A percentile compares a stretch with the other conserved stretches of the same genome.
These are phyloP conservation scores for Pteronotus mesoamericanus DNA, from an alignment of 2,797 vertebrate genomes.

Conservation along the genomic window DNA sequence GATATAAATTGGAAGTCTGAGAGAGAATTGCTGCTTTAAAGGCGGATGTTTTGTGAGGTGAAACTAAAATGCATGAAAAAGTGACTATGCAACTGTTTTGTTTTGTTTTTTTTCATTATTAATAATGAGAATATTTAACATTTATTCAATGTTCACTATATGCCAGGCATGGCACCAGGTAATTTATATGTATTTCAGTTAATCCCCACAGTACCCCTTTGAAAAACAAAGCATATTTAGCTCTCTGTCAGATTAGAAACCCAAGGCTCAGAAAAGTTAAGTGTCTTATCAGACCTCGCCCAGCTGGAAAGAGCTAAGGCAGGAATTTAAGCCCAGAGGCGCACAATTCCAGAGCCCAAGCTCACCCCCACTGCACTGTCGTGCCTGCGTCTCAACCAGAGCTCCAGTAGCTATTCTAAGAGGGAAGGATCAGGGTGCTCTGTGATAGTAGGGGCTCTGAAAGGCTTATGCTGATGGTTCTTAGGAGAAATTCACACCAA, in stretches of 20 bases:
- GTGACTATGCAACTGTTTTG: neutral
- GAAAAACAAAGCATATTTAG: slow-evolving; percentile 1
- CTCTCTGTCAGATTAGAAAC: neutral
- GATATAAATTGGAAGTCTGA: neutral
- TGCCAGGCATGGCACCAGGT: neutral
- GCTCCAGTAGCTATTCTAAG: neutral
- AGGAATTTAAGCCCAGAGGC: neutral
- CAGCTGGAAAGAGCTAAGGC: neutral
- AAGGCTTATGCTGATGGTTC: neutral
- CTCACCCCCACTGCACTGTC: neutral
- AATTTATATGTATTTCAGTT: slow-evolving; percentile 4
- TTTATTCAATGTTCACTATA: neutral
- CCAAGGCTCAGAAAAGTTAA: neutral
- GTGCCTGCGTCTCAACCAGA: neutral
- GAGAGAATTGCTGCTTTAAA: neutral
- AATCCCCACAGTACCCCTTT: neutral
- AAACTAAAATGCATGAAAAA: slow-evolving; percentile 37
- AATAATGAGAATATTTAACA: slow-evolving; percentile 9
- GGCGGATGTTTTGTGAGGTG: neutral
- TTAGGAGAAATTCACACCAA: neutral
- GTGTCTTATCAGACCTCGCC: neutral
- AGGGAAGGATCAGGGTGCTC: neutral
- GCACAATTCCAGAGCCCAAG: neutral
- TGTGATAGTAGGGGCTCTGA: fast-evolving
- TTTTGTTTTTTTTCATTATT: slow-evolving; percentile 21